Evolutionary conservation across 2,113 vertebrate genomes (phyloP), one percentile per base, ranked within the genome.

Genomic region (Galemys pyrenaicus): DNA sequence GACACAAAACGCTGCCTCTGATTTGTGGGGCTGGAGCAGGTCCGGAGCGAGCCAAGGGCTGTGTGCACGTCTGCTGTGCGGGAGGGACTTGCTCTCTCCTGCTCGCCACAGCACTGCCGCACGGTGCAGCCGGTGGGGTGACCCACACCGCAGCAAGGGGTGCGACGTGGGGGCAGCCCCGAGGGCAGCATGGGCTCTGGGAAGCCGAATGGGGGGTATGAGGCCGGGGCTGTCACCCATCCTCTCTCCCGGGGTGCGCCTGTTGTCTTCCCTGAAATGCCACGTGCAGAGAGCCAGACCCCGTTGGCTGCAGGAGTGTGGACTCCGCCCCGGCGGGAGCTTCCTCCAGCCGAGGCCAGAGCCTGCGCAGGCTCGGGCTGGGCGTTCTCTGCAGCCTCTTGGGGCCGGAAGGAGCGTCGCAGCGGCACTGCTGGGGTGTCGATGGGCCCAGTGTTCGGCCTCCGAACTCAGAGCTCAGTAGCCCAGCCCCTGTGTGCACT

Each of bases 291-390:
- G 82, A 81, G 44, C 60, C 2, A 49, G 30, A 70, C 46, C 13
- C 3, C 13, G 13, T 20, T 44, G 30, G 16, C 37, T 74, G 15
- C 78, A 39, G 65, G 73, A 70, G 32, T 67, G 44, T 35, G 62
- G 78, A n/a, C 51, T 93, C 60, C 10, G 73, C 24, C 9, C 19
- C 24, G 39, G 54, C 67, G 35, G 41, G 20, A 35, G 15, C 7
- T 87, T 89, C 32, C 89, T 44, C 78, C 11, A 15, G 86, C 41
- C 62, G 30, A 74, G 0, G 12, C 4, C 19, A 32, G 12, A 89
- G 41, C 9, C 9, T 11, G 0, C 58, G 39, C 1, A 0, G 64
- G 6, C 17, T 7, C 41, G 39, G 54, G 22, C 39, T 70, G 28
- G 60, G 37, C 5, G 10, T 30, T 49, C 56, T 12, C 26, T 22